These are phyloP conservation scores for Malthinus seriepunctatus DNA, from an alignment of 2,888 invertebrate genomes.

Conservation along the genomic window DNA sequence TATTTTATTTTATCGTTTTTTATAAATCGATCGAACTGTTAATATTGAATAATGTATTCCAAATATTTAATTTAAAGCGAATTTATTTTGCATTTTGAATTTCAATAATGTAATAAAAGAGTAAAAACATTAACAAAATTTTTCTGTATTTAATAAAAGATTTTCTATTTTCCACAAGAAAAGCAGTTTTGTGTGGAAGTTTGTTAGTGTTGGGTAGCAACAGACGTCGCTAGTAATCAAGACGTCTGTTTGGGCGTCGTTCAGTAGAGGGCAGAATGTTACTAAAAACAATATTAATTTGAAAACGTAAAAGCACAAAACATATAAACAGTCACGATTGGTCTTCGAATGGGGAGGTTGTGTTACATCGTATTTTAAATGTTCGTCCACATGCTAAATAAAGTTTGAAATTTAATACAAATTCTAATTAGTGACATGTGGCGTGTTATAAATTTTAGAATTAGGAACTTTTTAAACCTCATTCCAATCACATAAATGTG, in stretches of 20 bases:
- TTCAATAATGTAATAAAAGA: background rate
- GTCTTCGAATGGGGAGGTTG: constrained; percentile 16
- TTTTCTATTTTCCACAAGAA: background rate
- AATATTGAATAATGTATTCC: background rate
- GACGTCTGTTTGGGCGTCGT: background rate
- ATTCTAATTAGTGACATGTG: background rate
- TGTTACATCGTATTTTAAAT: constrained; percentile 10
- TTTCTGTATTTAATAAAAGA: background rate
- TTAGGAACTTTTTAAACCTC: background rate
- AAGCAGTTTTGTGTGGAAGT: background rate
- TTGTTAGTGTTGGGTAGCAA: constrained; percentile 5
- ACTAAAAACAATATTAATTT: background rate
- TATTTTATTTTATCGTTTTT: background rate
- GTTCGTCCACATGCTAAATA: constrained; percentile 14
- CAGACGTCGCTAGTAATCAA: constrained; percentile 10
- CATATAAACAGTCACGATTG: constrained; percentile 14
- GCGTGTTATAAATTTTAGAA: background rate
- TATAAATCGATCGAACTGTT: background rate
- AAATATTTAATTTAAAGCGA: no score
- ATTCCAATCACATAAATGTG: background rate
- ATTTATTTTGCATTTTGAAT: background rate
- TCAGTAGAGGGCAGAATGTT: constrained; percentile 10
- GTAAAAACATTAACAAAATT: background rate
- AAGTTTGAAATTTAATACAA: background rate
- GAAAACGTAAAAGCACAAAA: constrained; percentile 3